Evolutionary conservation across 2,797 vertebrate genomes (phyloP), one percentile per base, ranked within the genome.

Genomic region (Sphaeramia orbicularis): DNA sequence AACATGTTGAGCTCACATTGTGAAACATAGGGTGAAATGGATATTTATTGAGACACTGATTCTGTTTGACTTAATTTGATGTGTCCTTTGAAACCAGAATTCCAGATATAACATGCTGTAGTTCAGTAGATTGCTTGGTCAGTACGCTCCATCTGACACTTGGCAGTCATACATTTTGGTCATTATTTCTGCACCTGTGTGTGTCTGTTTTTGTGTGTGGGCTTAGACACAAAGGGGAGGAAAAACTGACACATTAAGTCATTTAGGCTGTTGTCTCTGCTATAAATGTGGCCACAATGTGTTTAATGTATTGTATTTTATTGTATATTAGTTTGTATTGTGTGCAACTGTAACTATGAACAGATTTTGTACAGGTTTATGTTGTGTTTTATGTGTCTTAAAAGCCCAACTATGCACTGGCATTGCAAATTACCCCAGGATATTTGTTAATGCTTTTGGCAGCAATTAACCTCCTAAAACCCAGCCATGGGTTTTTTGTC

Each of bases 111-210:
- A 78, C 65, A 60, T 48, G 30, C 52, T 51, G 48, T 63, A 66
- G 57, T 60, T 63, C 15, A 52, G 67, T 51, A 73, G 66, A 44
- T 19, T 8, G 41, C 19, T 15, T 43, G 65, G 57, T 74, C 62
- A 32, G 35, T n/a, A 47, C 12, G 49, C 62, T 68, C 56, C 74
- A 66, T 77, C 68, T 83, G 80, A 64, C 43, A 15, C 52, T 74
- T 59, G 61, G 50, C 38, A 10, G 45, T 44, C 63, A 68, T 66
- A 48, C 73, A 65, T 65, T 59, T 16, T 45, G 32, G 18, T 74
- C 69, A 74, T 81, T 84, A 82, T 38, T 57, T 40, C 2, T 50
- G 55, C 76, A 62, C 57, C 63, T 83, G 71, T 48, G 60, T 51
- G 59, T 21, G 19, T 55, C 41, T 38, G 36, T 36, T 27, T 62